These are phyloP conservation scores for Alcis repandata DNA, from an alignment of 2,888 invertebrate species.

Conservation along the genomic window DNA sequence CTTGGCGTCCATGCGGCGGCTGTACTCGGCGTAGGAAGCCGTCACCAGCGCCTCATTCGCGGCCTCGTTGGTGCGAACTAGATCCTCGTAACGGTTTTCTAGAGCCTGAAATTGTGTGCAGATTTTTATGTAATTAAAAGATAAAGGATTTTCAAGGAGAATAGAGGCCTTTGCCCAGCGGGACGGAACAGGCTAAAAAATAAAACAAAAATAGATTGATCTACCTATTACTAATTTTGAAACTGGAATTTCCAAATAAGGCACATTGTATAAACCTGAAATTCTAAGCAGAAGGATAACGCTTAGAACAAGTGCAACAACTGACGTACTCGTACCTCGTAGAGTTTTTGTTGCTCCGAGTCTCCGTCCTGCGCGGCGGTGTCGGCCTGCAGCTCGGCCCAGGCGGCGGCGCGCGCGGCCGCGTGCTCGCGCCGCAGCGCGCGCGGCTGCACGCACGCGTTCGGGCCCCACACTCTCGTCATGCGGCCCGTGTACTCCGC, in stretches of 20 bases:
- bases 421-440: constrained; percentile 26
- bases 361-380: constrained; percentile 8
- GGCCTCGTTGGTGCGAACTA: constrained; percentile 17
- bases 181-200: no score
- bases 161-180: no score
- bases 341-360: constrained; percentile 6
- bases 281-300: no score
- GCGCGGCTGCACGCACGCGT: constrained; percentile 30
- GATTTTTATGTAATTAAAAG: background rate
- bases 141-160: no score
- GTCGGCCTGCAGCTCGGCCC: constrained; percentile 17
- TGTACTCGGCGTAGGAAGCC: constrained; percentile 83
- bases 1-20: constrained; percentile 78
- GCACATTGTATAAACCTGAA: no score
- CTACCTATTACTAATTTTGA: no score
- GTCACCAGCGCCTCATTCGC: constrained; percentile 35
- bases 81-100: constrained; percentile 27
- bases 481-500: constrained; percentile 33
- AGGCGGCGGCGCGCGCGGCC: constrained; percentile 20
- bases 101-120: constrained; percentile 21
- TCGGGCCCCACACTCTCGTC: constrained; percentile 45
- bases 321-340: no score
- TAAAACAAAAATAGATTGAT: no score
- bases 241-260: no score
- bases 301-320: no score